Evolutionary conservation across 2,113 vertebrate genomes (phyloP), one percentile per base, ranked within the genome.

Genomic region (Thalassoma bifasciatum): DNA sequence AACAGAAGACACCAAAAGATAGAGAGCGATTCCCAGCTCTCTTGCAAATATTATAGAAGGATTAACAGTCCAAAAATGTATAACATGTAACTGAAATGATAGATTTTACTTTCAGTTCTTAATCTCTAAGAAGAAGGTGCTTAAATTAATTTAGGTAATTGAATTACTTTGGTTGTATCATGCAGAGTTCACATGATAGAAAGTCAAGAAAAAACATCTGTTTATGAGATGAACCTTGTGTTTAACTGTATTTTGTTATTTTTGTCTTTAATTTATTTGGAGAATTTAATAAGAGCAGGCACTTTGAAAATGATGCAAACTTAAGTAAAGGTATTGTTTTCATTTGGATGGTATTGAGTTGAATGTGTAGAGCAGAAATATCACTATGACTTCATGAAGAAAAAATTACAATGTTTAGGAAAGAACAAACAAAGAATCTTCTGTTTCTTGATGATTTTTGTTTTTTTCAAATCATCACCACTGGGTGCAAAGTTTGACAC

Each of bases 241-340:
- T 93, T 92, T 74, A 80, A 81, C 82, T 90, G 75, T 92, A 81
- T 89, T 65, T 83, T 66, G 51, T 81, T 30, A 76, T 87, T 86
- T 73, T 86, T 86, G 52, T 80, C 56, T 86, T 91, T 93, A 92
- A 92, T 92, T 94, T 93, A 92, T 93, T 94, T 91, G 42, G 37
- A 78, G 77, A 82, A 85, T 85, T 81, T 83, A 70, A 85, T 79
- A 59, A 85, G 70, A 88, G 74, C 37, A 79, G 82, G 89, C 90
- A 93, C 92, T 93, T 93, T 92, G 87, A 83, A 89, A 86, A 72
- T 49, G 61, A 80, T 82, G 66, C 71, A 77, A 65, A 77, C 47
- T 9, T 8, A 37, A 65, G 8, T 63, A 21, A 11, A 22, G 14
- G 19, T 79, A 62, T 71, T 14, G 3, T 77, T 83, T 66, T 80